Evolutionary conservation across 2,888 invertebrate species (phyloP).

Genomic region (Trachelus stipa): DNA sequence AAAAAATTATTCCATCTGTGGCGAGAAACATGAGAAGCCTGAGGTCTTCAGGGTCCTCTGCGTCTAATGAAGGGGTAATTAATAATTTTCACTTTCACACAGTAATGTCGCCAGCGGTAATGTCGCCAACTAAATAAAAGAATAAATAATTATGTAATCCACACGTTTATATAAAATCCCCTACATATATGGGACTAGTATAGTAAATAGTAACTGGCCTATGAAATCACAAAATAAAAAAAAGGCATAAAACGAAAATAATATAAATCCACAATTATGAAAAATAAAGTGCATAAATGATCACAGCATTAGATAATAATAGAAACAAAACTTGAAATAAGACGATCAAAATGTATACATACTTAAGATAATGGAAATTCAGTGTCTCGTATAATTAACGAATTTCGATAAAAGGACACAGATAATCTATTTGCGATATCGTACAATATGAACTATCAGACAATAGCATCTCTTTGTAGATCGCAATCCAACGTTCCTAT

Average conservation of each 20-base stretch:
- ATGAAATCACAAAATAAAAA: not conserved
- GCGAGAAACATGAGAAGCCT: no score
- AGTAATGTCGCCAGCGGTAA: no score
- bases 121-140: not conserved
- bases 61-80: not conserved
- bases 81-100: not conserved
- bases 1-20: no score
- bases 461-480: constrained; percentile 35
- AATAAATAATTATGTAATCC: not conserved
- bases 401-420: not conserved
- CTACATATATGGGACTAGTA: not conserved
- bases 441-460: constrained; percentile 33
- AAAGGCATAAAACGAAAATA: not conserved
- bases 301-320: not conserved
- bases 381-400: not conserved
- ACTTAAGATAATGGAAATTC: not conserved
- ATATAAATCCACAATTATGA: not conserved
- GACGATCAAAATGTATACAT: no score
- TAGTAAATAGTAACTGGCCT: not conserved
- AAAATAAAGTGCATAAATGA: not conserved
- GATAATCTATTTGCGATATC: not conserved
- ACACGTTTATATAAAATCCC: not conserved
- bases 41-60: no score
- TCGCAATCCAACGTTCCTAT: constrained; percentile 32
- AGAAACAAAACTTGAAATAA: not conserved